Conservation (phyloP, 2,797 vertebrate species). For the Anniella stebbinsi region DNA sequence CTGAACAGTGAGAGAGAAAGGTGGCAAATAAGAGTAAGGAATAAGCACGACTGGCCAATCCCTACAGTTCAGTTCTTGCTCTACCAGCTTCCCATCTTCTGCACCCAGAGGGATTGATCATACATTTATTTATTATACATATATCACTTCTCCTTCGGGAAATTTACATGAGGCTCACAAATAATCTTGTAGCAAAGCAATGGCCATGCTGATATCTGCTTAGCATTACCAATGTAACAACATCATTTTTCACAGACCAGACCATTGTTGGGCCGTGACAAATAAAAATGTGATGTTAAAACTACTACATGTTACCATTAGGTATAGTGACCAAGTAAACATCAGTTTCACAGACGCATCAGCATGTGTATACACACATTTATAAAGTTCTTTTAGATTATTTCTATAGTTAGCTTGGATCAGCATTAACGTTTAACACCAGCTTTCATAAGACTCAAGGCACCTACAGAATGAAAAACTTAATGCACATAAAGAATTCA, state of each 20-base stretch:
- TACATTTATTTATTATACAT: background rate
- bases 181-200: background rate
- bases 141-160: background rate
- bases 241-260: background rate
- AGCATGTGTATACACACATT: background rate
- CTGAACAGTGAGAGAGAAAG: background rate
- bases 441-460: background rate
- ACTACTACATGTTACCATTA: background rate
- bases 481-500: background rate
- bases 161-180: background rate
- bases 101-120: background rate
- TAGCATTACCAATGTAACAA: background rate
- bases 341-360: background rate
- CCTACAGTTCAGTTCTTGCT: background rate
- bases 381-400: background rate
- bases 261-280: background rate
- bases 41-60: background rate
- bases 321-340: background rate
- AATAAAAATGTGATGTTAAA: background rate
- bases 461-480: constrained; percentile 7
- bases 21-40: background rate
- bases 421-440: background rate
- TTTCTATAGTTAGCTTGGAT: constrained; percentile 24
- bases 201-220: background rate
- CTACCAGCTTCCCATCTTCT: background rate